Evolutionary conservation across 2,888 invertebrate genomes (phyloP).

Genomic region (Pteria penguin): DNA sequence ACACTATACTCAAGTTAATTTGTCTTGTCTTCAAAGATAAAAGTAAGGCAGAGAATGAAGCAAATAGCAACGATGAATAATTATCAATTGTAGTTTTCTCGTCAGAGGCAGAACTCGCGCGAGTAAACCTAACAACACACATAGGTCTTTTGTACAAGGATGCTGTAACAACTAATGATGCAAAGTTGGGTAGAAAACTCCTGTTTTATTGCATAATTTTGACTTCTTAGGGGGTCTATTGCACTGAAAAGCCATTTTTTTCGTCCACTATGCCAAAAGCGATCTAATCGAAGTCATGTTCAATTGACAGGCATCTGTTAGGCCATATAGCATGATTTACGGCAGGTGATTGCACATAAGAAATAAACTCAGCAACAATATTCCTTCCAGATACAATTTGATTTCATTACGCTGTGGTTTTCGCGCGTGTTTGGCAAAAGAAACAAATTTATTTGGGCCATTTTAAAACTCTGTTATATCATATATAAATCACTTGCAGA

Average conservation of each 20-base stretch:
- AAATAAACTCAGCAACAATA: conserved; percentile 11
- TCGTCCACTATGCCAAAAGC: background rate
- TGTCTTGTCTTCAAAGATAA: too few species aligned
- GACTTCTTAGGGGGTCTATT: conserved; percentile 2
- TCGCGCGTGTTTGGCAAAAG: conserved; percentile 8
- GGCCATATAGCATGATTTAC: background rate
- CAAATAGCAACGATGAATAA: too few species aligned
- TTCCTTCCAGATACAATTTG: conserved; percentile 16
- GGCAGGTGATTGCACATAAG: conserved; percentile 30
- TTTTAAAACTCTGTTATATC: background rate
- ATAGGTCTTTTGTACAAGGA: too few species aligned
- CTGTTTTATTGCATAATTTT: conserved; percentile 1
- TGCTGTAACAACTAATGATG: background rate
- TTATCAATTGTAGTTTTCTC: too few species aligned
- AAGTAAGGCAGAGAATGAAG: too few species aligned
- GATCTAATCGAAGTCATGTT: conserved; percentile 12
- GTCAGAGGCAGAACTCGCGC: too few species aligned
- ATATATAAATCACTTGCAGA: background rate
- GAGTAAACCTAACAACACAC: too few species aligned
- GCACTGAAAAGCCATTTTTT: background rate
- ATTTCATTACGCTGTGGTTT: conserved; percentile 9
- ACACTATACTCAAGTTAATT: too few species aligned
- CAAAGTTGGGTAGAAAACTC: background rate
- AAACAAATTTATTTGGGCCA: background rate
- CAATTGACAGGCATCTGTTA: conserved; percentile 21